Conservation (phyloP, 2,113 vertebrate species). For the Azemiops feae region DNA sequence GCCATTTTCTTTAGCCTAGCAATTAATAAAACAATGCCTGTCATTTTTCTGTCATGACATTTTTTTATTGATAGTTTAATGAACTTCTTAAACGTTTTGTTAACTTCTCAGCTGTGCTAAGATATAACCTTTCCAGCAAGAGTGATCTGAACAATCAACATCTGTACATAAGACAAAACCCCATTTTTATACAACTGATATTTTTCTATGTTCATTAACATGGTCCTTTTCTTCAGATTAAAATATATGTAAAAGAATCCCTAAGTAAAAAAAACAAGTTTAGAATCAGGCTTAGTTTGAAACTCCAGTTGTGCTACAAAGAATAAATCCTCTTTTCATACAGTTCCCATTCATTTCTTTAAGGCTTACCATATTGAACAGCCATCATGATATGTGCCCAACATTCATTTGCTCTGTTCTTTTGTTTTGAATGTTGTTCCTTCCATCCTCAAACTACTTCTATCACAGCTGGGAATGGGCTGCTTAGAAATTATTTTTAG, state of each 20-base stretch:
- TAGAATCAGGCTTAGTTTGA: not conserved
- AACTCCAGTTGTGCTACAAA: not conserved
- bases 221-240: not conserved
- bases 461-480: slow-evolving; percentile 4
- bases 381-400: not conserved
- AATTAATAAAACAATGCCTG: slow-evolving; percentile 12
- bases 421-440: not conserved
- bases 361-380: not conserved
- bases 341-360: not conserved
- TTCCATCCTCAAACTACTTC: not conserved
- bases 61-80: slow-evolving; percentile 1
- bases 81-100: not conserved
- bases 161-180: not conserved
- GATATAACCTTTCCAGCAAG: not conserved
- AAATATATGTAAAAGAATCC: not conserved
- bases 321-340: not conserved
- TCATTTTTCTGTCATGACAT: slow-evolving; percentile 8
- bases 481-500: not conserved
- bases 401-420: not conserved
- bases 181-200: not conserved
- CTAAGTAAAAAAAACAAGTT: not conserved
- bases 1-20: slow-evolving; percentile 6
- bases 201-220: not conserved
- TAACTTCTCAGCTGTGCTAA: not conserved
- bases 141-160: not conserved